Percentiles rank a stretch among this genome's conserved stretches.
Evolutionary conservation across 2,797 vertebrate genomes (phyloP).

Genomic region (Lindbergichthys nudifrons): DNA sequence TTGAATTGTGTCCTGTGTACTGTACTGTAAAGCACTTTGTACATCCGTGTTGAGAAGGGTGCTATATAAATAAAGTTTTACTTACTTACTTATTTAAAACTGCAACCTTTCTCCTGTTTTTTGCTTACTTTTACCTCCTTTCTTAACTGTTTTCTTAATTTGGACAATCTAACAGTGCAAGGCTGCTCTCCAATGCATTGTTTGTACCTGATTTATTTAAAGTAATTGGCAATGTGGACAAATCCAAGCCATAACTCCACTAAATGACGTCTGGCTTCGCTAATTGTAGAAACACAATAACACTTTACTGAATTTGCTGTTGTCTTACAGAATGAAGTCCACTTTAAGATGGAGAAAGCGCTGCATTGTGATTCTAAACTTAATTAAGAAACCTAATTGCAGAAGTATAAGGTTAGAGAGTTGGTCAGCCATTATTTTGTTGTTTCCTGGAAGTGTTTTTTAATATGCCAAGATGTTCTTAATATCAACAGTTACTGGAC

Average conservation of each 20-base stretch:
- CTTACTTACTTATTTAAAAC: no score
- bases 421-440: not conserved
- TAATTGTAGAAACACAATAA: slow-evolving; percentile 28
- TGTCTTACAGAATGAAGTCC: not conserved
- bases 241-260: slow-evolving; percentile 43
- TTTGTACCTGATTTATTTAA: slow-evolving; percentile 30
- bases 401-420: slow-evolving; percentile 8
- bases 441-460: slow-evolving; percentile 1
- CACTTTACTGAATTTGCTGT: not conserved
- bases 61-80: no score
- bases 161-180: slow-evolving; percentile 8
- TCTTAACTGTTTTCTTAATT: not conserved
- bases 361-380: not conserved
- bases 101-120: not conserved
- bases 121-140: not conserved
- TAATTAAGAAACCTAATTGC: slow-evolving; percentile 39
- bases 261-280: slow-evolving; percentile 45
- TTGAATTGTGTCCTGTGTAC: no score
- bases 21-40: no score
- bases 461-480: slow-evolving; percentile 26
- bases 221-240: slow-evolving; percentile 33
- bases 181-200: slow-evolving; percentile 16
- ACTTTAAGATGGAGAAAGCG: not conserved
- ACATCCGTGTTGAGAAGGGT: no score
- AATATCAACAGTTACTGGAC: slow-evolving; percentile 15